A percentile compares a stretch with the other conserved stretches of the same genome.
Evolutionary conservation across 1,140 invertebrate species (phyloP).

Genomic region (Belonocnema kinseyi): DNA sequence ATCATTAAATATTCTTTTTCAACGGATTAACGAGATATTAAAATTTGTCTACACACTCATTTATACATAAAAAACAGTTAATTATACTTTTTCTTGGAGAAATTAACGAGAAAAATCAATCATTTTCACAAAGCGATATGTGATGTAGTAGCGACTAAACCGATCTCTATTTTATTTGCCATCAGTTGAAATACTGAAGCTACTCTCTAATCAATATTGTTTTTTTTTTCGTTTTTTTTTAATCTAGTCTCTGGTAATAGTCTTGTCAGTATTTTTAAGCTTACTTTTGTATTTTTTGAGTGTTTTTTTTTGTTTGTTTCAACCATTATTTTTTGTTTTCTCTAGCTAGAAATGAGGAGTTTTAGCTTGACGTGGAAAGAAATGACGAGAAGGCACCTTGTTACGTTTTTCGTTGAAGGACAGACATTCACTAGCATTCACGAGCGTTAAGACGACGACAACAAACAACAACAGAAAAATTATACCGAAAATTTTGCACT

Average conservation of each 20-base stretch:
- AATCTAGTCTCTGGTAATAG: background rate
- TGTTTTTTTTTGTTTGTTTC: background rate
- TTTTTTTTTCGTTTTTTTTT: too few relatives aligned
- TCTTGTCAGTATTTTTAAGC: background rate
- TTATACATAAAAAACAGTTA: conserved; percentile 22
- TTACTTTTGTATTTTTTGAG: background rate
- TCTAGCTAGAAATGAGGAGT: background rate
- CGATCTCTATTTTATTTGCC: conserved; percentile 7
- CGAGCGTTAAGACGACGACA: background rate
- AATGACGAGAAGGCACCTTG: conserved; percentile 21
- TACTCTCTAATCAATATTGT: background rate
- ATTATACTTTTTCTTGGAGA: conserved; percentile 2
- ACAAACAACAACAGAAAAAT: background rate
- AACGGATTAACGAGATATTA: conserved; percentile 25
- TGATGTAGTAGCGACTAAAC: conserved; percentile 26
- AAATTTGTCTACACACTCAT: conserved; percentile 25
- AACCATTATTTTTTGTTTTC: background rate
- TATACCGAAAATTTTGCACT: background rate
- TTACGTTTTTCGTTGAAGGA: conserved; percentile 31
- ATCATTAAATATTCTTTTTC: background rate
- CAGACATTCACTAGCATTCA: background rate
- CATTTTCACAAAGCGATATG: conserved; percentile 19
- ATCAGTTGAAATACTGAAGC: conserved; percentile 7
- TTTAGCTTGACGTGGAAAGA: background rate
- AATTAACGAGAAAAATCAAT: conserved; percentile 16